These are phyloP conservation scores for Oceanodroma tethys DNA, from an alignment of 2,113 vertebrate species.

Conservation along the genomic window DNA sequence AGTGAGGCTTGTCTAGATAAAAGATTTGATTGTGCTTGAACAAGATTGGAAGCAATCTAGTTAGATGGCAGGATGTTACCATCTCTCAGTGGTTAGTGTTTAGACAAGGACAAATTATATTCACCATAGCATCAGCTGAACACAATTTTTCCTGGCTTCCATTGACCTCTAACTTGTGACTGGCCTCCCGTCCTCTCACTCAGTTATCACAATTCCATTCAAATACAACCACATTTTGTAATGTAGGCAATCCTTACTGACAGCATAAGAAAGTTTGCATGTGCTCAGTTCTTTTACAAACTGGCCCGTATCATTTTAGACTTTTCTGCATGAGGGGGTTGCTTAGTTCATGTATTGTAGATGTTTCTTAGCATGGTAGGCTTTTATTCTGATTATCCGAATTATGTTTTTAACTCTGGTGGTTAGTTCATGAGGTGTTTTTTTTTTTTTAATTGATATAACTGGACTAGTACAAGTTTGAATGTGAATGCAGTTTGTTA, in stretches of 20 bases:
- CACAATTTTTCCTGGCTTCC: conserved; percentile 38
- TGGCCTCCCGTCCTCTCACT: conserved; percentile 1
- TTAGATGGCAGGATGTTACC: conserved; percentile 35
- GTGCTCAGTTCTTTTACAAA: not conserved
- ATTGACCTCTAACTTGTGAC: conserved; percentile 51
- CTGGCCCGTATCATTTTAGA: not conserved
- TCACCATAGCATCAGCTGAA: conserved; percentile 53
- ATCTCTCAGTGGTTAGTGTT: conserved; percentile 46
- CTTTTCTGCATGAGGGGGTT: not conserved
- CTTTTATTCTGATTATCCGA: not conserved
- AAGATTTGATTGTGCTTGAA: conserved; percentile 25
- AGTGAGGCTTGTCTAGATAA: not conserved
- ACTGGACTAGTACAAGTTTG: not conserved
- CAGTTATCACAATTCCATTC: conserved; percentile 33
- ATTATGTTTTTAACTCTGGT: not conserved
- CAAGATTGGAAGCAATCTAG: conserved; percentile 28
- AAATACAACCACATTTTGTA: conserved; percentile 43
- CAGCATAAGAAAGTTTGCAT: not conserved
- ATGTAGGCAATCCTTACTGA: not conserved
- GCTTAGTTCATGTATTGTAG: not conserved
- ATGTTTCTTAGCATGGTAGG: not conserved
- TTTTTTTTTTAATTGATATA: not conserved
- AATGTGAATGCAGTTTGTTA: not conserved
- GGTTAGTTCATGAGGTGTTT: not conserved
- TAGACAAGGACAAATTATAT: conserved; percentile 59